Evolutionary conservation across 2,797 vertebrate genomes (phyloP).

Genomic region (Apodemus agrarius): DNA sequence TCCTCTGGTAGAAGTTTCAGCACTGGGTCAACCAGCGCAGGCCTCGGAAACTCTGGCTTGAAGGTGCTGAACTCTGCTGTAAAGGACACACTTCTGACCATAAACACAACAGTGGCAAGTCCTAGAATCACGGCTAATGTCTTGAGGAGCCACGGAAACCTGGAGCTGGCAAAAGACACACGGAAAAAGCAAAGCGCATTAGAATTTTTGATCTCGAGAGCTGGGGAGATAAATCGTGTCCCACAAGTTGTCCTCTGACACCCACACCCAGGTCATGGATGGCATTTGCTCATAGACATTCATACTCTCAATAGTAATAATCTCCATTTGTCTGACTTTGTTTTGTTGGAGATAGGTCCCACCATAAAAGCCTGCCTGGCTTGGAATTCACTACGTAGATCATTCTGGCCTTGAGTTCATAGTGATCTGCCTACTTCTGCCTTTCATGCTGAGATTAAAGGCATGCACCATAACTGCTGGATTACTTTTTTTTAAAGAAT

Average conservation of each 20-base stretch:
- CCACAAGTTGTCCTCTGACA: not conserved
- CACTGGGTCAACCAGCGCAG: rapidly evolving
- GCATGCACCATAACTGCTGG: rapidly evolving
- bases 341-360: not conserved
- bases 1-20: constrained; percentile 61
- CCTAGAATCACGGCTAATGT: not conserved
- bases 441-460: not conserved
- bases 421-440: not conserved
- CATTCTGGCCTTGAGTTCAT: not conserved
- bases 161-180: constrained; percentile 48
- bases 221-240: too few species aligned
- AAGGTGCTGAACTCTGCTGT: not conserved
- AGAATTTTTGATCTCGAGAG: not conserved
- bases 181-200: not conserved
- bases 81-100: not conserved
- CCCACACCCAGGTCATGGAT: not conserved
- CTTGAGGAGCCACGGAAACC: constrained; percentile 40
- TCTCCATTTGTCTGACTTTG: not conserved
- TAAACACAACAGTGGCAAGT: not conserved
- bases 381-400: not conserved
- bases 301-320: not conserved
- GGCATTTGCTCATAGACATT: not conserved
- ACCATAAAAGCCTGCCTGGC: not conserved
- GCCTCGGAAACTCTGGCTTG: rapidly evolving
- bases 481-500: not conserved